These are phyloP conservation scores for Drosophila pandora DNA, from an alignment of 1,140 invertebrate species.

Conservation along the genomic window DNA sequence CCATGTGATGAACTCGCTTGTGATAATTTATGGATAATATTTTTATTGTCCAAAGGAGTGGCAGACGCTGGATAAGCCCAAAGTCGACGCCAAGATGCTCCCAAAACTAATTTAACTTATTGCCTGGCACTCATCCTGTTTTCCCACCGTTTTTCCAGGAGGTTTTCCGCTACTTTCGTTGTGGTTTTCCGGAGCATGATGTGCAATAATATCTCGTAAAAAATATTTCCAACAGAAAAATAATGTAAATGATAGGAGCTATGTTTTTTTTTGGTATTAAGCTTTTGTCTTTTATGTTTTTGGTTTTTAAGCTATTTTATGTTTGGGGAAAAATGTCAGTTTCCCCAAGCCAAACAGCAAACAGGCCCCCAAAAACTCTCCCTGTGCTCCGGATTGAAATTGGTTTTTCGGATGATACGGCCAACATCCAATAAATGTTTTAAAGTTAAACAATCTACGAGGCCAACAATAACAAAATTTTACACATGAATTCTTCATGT, in stretches of 20 bases:
- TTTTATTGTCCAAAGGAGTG: conserved; percentile 57
- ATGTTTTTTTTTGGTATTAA: background rate
- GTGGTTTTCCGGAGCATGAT: conserved; percentile 28
- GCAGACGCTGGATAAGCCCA: conserved; percentile 3
- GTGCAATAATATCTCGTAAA: conserved; percentile 40
- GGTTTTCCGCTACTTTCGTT: conserved; percentile 25
- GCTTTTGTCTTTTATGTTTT: conserved; percentile 39
- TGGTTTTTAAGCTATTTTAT: conserved; percentile 31
- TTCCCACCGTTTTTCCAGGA: conserved; percentile 13
- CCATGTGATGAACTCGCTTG: conserved; percentile 74
- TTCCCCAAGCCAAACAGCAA: conserved; percentile 3
- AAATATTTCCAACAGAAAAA: background rate
- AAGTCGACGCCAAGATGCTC: conserved; percentile 12
- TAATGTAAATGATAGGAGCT: background rate
- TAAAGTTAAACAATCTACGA: conserved; percentile 55
- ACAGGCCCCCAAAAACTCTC: background rate
- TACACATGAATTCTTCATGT: conserved; percentile 76
- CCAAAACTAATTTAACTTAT: conserved; percentile 67
- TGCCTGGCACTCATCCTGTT: conserved; percentile 26
- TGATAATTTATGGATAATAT: conserved; percentile 78
- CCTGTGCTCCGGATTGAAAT: conserved; percentile 20
- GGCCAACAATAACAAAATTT: conserved; percentile 60
- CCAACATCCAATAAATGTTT: conserved; percentile 53
- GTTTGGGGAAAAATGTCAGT: conserved; percentile 17
- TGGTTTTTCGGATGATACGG: conserved; percentile 16